These are phyloP conservation scores for Catotricha subobsoleta DNA, from an alignment of 2,888 invertebrate species.

Conservation along the genomic window DNA sequence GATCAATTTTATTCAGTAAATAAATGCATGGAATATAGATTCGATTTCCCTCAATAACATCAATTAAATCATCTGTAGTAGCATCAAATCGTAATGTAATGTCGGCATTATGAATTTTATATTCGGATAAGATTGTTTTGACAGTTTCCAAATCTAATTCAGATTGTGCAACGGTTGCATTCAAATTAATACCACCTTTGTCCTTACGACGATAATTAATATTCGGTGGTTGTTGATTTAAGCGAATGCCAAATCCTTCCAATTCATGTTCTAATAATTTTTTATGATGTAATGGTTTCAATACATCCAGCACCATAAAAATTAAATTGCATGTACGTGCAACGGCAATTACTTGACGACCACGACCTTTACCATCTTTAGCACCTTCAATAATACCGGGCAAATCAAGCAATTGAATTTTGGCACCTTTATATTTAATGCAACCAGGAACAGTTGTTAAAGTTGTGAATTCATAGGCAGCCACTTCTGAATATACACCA, in stretches of 20 bases:
- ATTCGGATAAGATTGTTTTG: slow-evolving; percentile 89
- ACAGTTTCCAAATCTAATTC: slow-evolving; percentile 91
- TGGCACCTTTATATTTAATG: slow-evolving; percentile 97
- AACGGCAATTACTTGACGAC: slow-evolving; percentile 97
- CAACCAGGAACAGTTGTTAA: slow-evolving; percentile 98
- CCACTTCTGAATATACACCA: slow-evolving; percentile 99
- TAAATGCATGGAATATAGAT: slow-evolving; percentile 98
- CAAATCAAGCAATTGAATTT: slow-evolving; percentile 94
- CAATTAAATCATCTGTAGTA: slow-evolving; percentile 93
- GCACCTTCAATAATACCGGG: slow-evolving; percentile 99
- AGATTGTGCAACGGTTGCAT: slow-evolving; percentile 74
- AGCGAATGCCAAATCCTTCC: slow-evolving; percentile 93
- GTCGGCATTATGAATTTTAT: slow-evolving; percentile 98
- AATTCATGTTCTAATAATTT: slow-evolving; percentile 90
- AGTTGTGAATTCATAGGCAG: slow-evolving; percentile 98
- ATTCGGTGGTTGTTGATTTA: slow-evolving; percentile 94
- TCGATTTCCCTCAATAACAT: slow-evolving; percentile 95
- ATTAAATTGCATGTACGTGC: slow-evolving; percentile 95
- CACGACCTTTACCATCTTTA: slow-evolving; percentile 98
- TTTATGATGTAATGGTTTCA: slow-evolving; percentile 95
- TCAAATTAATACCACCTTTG: slow-evolving; percentile 95
- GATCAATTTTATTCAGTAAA: slow-evolving; percentile 95
- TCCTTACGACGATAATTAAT: slow-evolving; percentile 93
- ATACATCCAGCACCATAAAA: slow-evolving; percentile 91
- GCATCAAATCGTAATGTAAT: slow-evolving; percentile 88